Conservation (phyloP, 2,888 invertebrate species). For the Podabrus alpinus region DNA sequence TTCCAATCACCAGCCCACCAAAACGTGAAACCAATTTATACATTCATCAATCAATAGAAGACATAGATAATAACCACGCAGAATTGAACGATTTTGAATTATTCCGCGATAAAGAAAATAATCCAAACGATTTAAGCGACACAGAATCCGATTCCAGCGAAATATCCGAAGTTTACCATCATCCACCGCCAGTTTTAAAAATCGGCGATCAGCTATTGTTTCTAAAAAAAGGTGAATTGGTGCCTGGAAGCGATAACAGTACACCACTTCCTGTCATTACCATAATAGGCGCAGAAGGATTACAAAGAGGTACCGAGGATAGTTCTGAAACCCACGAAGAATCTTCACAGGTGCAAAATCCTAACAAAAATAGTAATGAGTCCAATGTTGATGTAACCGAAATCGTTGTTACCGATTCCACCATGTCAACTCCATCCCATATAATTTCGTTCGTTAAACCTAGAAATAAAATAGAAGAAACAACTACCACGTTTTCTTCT, state of each 20-base stretch:
- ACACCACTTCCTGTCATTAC: conserved; percentile 53
- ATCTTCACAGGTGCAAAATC: conserved; percentile 13
- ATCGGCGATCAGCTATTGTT: conserved; percentile 53
- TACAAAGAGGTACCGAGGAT: conserved; percentile 51
- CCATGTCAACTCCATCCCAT: not conserved
- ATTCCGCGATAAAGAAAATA: conserved; percentile 3
- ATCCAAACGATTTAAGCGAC: conserved; percentile 34
- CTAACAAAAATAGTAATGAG: conserved; percentile 35
- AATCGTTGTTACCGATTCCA: not conserved
- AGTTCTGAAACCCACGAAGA: conserved; percentile 39
- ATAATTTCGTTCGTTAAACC: conserved; percentile 18
- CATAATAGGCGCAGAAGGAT: conserved; percentile 56
- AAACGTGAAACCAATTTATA: conserved; percentile 38
- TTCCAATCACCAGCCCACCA: conserved; percentile 49
- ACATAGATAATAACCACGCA: not conserved
- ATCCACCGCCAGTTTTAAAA: conserved; percentile 50
- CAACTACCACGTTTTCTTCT: conserved; percentile 3
- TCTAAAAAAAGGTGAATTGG: conserved; percentile 49
- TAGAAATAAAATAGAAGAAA: conserved; percentile 4
- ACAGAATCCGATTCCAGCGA: conserved; percentile 51
- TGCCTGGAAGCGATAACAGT: conserved; percentile 49
- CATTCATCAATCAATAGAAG: conserved; percentile 6
- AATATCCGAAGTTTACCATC: conserved; percentile 50
- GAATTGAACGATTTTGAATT: not conserved
- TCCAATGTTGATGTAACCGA: conserved; percentile 30